Base-by-base conservation (phyloP, 2,797 vertebrate species). In the Falco naumanni region DNA sequence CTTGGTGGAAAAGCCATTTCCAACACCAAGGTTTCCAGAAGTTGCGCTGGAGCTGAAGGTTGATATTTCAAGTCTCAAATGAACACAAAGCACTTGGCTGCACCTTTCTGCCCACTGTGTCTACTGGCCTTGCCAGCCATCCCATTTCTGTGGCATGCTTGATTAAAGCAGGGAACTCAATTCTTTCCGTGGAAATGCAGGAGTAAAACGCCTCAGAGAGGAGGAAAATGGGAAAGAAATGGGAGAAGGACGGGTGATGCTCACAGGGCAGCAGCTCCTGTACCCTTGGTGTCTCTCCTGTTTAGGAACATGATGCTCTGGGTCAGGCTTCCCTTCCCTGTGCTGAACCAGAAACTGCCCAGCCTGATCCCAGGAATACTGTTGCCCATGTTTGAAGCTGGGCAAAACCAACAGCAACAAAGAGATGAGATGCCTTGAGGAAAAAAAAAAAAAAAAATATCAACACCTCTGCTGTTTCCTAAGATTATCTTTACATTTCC, bases 61-160 rank as follows among this genome's bases (percentile, higher is more conserved):
- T 6, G 9, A 3, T 45, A 21, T 82, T 61, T 50, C 34, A 37
- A n/a, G 20, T 4, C 13, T 4, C 34, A 19, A 21, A 41, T 2
- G 31, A 68, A 28, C 6, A 11, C 41, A 28, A 28, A 63, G 26
- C 45, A 0, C 3, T 5, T 20, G 25, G n/a, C 26, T 39, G 22
- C 0, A 0, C 0, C 0, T 43, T 61, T 41, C 64, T 45, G 26
- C 25, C 43, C 15, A 0, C n/a, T 6, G 33, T 0, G 9, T 4
- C 29, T 0, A 0, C 21, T 2, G 4, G 13, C 16, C 61, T 20
- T 13, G 19, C 61, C 39, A 10, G 24, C 14, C 31, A 2, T 1
- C 51, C 56, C 33, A 1, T 53, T 20, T 8, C 43, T 8, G 18
- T 5, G 47, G 57, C 34, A 19, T 0, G 5, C 16, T 13, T 13